Evolutionary conservation across 2,888 invertebrate genomes (phyloP), one percentile per base, ranked within the genome.

Genomic region (Pristionchus arcanus): DNA sequence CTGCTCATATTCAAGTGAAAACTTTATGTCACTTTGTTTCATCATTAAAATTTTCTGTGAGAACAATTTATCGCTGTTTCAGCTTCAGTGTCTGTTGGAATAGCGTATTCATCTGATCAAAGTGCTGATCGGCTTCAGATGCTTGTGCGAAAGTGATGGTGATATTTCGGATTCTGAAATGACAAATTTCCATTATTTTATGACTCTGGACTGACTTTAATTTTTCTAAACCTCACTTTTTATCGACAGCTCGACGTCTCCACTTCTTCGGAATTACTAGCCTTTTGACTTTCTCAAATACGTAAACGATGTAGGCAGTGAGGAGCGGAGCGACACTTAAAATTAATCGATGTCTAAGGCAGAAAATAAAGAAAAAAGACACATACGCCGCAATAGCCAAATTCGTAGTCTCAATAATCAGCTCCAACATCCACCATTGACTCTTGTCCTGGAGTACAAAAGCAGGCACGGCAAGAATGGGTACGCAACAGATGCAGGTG

Each of bases 71-170:
- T 81, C 49, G 53, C 16, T 53, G 81, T 21, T 53, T 81, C 13
- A 81, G 28, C 28, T 81, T n/a, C 13, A 53, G 28, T 2, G 81
- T 4, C 53, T 81, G 9, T 28, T 19, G 42, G 28, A 81, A 81
- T 53, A 81, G 13, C 2, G 25, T 1, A 28, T 81, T 81, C 81
- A 81, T 81, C 53, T 81, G 81, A 19, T 81, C 28, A 21, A 81
- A 81, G 53, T 81, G 49, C 7, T 49, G 49, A 81, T 81, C 81
- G n/a, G 81, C 74, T n/a, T 74, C 74, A n/a, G 74, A 74, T 37
- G 31, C 37, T 0, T 34, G 16, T 16, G 34, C 68, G 2, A 74
- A 16, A 2, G 37, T 37, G 11, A 74, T 19, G 21, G 74, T 5
- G 9, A 74, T 25, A 16, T 16, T 31, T 2, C 68, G 21, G 16